Evolutionary conservation across 1,140 invertebrate genomes (phyloP), one percentile per base, ranked within the genome.

Genomic region (Hycleus cichorii): DNA sequence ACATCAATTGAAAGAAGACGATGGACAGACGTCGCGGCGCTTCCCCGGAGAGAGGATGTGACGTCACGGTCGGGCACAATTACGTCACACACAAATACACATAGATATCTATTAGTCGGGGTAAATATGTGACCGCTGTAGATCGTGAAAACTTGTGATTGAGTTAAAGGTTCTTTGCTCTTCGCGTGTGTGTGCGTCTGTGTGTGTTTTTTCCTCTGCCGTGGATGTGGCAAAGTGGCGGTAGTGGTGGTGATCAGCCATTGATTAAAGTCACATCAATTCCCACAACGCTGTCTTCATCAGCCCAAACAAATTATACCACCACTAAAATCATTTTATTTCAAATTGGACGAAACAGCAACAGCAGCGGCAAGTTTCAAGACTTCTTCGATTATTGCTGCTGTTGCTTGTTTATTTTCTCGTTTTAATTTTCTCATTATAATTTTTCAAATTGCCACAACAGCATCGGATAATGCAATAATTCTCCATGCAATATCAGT

Each of bases 101-200:
- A 68, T 69, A 67, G 62, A 69, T 69, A 67, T 69, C 67, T 69
- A 69, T 69, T 69, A 69, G 61, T 38, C 50, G 57, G 59, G 18
- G 64, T 53, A 63, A 66, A 67, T 67, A 69, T 69, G 67, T 67
- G 67, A 69, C 67, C 63, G 57, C 61, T 57, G 49, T 61, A 45
- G 64, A 60, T 66, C 64, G 62, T 68, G 66, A 60, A 65, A 67
- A 70, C 60, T 69, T 68, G 62, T 69, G 68, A 70, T 70, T 70
- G 68, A 70, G 67, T 70, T 70, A 66, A 56, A 11, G 47, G 47
- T 62, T 43, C 12, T 47, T 57, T 53, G 45, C 61, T 48, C 45
- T 39, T 18, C 18, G 18, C 2, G 18, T 18, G 18, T 18, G 18
- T 18, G 18, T 18, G 18, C 2, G 18, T 18, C 12, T 12, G 18